These are phyloP conservation scores for Aleiodes testaceus DNA, from an alignment of 2,888 invertebrate genomes.

Conservation along the genomic window DNA sequence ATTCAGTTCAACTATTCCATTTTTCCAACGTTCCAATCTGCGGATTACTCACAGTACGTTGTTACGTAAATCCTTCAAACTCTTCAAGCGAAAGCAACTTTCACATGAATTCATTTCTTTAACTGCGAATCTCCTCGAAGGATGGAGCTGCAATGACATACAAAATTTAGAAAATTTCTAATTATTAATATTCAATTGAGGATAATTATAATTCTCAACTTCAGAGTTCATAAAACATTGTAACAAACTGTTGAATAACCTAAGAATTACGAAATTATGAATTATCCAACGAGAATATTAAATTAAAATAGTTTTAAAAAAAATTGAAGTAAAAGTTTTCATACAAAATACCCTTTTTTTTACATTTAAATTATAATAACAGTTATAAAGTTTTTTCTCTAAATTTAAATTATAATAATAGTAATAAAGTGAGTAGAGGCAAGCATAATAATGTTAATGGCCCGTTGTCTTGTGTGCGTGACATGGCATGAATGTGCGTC, in stretches of 20 bases:
- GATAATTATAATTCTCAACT: neutral
- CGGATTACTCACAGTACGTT: constrained; percentile 32
- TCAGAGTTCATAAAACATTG: neutral
- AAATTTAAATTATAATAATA: constrained; percentile 4
- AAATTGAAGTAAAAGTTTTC: constrained; percentile 10
- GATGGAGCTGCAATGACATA: constrained; percentile 3
- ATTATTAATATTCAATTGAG: no score
- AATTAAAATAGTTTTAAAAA: neutral
- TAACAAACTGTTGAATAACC: constrained; percentile 3
- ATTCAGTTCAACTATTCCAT: neutral
- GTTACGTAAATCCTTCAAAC: constrained; percentile 42
- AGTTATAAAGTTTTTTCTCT: constrained; percentile 21
- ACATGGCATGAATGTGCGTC: constrained; percentile 37
- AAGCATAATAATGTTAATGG: constrained; percentile 33
- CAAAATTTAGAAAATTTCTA: neutral
- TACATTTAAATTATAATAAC: constrained; percentile 1
- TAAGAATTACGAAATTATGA: neutral
- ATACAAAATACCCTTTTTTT: neutral
- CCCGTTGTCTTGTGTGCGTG: constrained; percentile 36
- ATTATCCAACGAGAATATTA: constrained; percentile 3
- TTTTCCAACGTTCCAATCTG: neutral
- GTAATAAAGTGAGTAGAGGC: constrained; percentile 9
- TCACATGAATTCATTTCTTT: constrained; percentile 37
- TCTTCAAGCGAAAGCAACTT: constrained; percentile 43
- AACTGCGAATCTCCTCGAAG: neutral